Conservation (phyloP, 2,113 vertebrate genomes). For the Lophius piscatorius region DNA sequence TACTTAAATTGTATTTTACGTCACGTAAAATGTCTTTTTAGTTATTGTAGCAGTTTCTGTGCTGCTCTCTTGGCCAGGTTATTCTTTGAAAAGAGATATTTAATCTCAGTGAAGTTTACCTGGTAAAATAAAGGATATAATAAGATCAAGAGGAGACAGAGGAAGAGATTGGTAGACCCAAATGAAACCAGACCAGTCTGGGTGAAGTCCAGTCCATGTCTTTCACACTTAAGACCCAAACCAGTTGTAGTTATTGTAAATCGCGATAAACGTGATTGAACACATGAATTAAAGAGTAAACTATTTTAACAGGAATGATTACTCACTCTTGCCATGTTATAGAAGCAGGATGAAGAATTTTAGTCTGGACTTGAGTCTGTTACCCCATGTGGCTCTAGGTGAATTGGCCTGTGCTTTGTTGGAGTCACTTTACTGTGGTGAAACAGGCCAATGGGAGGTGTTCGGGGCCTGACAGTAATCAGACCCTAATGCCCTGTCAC, state of each 20-base stretch:
- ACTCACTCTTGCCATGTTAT: background rate
- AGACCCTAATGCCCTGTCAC: slow-evolving; percentile 62
- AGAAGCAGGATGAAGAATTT: slow-evolving; percentile 22
- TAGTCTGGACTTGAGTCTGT: slow-evolving; percentile 22
- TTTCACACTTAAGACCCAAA: background rate
- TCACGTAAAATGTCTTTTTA: no score
- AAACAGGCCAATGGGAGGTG: slow-evolving; percentile 39
- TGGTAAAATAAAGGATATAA: slow-evolving; percentile 14
- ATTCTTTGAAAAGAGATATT: no score
- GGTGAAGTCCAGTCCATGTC: no score
- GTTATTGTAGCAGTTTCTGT: no score
- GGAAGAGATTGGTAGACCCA: slow-evolving; percentile 2
- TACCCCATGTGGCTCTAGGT: slow-evolving; percentile 4
- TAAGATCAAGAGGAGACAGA: slow-evolving; percentile 14
- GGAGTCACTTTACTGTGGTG: slow-evolving; percentile 20
- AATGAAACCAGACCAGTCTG: slow-evolving; percentile 14
- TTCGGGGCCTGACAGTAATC: slow-evolving; percentile 62
- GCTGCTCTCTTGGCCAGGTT: no score
- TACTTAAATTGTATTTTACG: no score
- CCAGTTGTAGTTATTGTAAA: no score
- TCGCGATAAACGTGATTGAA: no score
- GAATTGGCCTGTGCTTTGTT: slow-evolving; percentile 12
- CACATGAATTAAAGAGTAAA: no score
- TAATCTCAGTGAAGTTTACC: no score
- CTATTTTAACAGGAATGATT: no score